phyloP scores from a whole-genome alignment of 2,888 invertebrate species.

The Pseudococcus viburni region DNA sequence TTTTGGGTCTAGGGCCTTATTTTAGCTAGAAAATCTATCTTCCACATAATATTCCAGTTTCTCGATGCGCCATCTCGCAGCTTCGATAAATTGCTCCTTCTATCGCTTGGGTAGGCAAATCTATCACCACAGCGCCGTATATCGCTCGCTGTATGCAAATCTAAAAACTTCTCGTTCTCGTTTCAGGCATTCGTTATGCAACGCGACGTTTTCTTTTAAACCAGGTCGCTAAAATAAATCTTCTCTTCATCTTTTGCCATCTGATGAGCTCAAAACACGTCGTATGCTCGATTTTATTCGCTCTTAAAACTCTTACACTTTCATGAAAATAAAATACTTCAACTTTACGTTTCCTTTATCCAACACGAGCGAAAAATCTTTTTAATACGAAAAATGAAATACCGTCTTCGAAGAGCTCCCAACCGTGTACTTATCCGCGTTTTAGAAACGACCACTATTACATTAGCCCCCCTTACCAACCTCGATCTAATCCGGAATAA shows the following conservation, averaged over 20 bases:
- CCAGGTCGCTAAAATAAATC: neutral
- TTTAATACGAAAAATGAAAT: slow-evolving; percentile 15
- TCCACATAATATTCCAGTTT: neutral
- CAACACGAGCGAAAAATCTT: neutral
- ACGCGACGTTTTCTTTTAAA: neutral
- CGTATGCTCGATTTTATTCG: neutral
- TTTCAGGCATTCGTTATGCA: neutral
- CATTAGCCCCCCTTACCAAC: neutral
- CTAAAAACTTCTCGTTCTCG: neutral
- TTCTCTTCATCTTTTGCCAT: neutral
- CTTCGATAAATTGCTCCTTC: neutral
- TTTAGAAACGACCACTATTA: slow-evolving; percentile 3
- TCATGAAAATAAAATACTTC: slow-evolving; percentile 17
- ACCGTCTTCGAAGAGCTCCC: neutral
- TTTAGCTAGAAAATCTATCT: too few species aligned
- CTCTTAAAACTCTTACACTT: neutral
- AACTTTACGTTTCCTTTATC: neutral
- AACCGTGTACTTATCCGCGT: neutral
- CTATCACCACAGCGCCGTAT: neutral
- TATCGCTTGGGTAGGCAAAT: neutral
- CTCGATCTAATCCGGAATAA: neutral
- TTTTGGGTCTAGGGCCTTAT: too few species aligned
- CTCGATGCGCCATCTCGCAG: neutral
- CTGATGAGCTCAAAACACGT: neutral
- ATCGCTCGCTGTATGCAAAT: neutral